Base-by-base conservation (phyloP, 1,140 invertebrate species). In the Drosophila kurseongensis region DNA sequence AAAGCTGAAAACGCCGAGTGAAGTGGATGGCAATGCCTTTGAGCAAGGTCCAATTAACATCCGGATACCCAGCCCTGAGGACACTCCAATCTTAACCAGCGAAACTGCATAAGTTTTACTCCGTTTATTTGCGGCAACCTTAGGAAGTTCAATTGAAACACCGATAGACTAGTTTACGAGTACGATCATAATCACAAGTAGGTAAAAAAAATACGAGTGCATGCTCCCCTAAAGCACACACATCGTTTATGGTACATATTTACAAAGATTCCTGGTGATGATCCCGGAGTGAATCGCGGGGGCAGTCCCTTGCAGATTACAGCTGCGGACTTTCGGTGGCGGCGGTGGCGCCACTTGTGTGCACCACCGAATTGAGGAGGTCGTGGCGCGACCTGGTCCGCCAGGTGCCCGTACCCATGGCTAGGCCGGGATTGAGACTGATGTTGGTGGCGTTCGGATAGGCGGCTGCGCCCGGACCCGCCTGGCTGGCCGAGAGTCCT, bases 141-240 rank as follows among this genome's bases (percentile, higher is more conserved):
- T 75, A 57, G 62, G 58, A 82, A 83, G 69, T 62, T 67, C 68
- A 84, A 75, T 82, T 82, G 80, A 82, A 82, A 82, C 80, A 82
- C 66, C 69, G 35, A 82, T 63, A 42, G 63, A 66, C 74, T 66
- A 58, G 40, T 57, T 54, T 82, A 62, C 47, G 45, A 67, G 62
- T 67, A 62, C 12, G 35, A 29, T 61, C 7, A 50, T 45, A 57
- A 57, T 51, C 50, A 62, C 45, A 61, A 60, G 54, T 55, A 57
- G 35, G 38, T 60, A 56, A 73, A 56, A 72, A 63, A 80, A 23
- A 23, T 23, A 23, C 23, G 23, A 23, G 23, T 23, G 23, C 23
- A 23, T 23, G 23, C 23, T 23, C 23, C 23, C 23, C 23, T 23
- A 4, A 23, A 23, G 23, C 48, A 65, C 16, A 38, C 29, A 8